A percentile compares a stretch with the other conserved stretches of the same genome.
phyloP scores from a whole-genome alignment of 2,797 vertebrate species.

The Carduelis carduelis region DNA sequence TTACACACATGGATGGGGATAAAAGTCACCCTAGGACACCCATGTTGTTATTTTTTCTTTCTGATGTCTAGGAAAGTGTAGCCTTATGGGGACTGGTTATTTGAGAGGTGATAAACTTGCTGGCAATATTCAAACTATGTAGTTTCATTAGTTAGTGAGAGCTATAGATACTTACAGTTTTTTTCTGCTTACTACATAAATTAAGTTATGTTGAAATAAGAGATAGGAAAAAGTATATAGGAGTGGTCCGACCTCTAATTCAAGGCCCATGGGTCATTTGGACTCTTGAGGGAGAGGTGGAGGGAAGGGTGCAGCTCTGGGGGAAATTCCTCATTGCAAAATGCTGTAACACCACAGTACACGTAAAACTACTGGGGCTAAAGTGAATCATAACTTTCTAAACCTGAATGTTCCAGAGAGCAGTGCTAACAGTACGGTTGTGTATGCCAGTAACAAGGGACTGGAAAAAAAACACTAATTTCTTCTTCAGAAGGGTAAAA shows the following conservation, averaged over 20 bases:
- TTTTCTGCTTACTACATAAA: neutral
- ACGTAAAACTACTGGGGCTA: neutral
- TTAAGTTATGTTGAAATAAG: neutral
- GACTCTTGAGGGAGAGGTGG: neutral
- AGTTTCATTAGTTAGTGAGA: neutral
- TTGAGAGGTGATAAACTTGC: neutral
- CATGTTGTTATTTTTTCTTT: neutral
- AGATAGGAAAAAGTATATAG: neutral
- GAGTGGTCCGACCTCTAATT: neutral
- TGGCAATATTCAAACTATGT: neutral
- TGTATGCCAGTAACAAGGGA: neutral
- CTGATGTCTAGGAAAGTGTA: neutral
- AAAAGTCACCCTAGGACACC: no score
- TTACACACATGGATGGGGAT: no score
- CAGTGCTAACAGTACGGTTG: neutral
- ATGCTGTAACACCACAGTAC: neutral
- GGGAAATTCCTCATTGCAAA: conserved; percentile 2
- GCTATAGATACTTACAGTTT: neutral
- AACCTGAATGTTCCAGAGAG: conserved; percentile 15
- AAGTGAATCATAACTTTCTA: conserved; percentile 19
- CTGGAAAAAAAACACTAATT: neutral
- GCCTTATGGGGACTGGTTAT: neutral
- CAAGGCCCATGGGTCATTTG: neutral
- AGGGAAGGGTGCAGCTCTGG: neutral
- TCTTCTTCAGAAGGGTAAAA: neutral